Evolutionary conservation across 1,140 invertebrate species (phyloP), one percentile per base, ranked within the genome.

Genomic region (Penaeus chinensis): DNA sequence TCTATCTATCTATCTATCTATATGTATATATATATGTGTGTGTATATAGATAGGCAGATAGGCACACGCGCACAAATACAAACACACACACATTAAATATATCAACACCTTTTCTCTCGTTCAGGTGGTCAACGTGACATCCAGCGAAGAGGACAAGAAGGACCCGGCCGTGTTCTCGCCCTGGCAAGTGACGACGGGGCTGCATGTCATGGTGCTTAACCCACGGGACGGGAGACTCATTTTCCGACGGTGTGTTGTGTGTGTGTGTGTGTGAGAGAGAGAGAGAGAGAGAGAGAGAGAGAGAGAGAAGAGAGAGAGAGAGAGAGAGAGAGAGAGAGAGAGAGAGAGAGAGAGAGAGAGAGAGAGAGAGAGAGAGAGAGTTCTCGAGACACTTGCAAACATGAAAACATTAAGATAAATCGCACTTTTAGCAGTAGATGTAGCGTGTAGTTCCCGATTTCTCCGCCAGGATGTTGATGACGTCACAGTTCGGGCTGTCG

Each of bases 191-290:
- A 7, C 80, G 13, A 32, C 54, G 11, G 80, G 80, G 4, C 80
- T 82, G 5, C 61, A 82, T 24, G 20, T 82, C 20, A 32, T 63
- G 42, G 80, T 82, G 22, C 61, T 82, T 1, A 16, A 65, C 3
- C 80, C 80, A 0, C 37, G 20, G 54, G 61, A 65, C 19, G 80
- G 80, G n/a, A 54, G 80, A 19, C 42, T 82, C 10, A 32, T 65
- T 22, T 27, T 32, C 10, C 54, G 27, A 22, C 24, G 24, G 22
- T 77, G 24, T 77, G 76, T 77, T 32, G 16, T 77, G 74, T 76
- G 71, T 76, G 71, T 76, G 71, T 76, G 71, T 76, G 71, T 76
- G 71, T 76, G 37, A n/a, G 77, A n/a, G n/a, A 42, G 10, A 19
- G 24, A n/a, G 77, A 47, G 16, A 20, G 32, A 42, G 24, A 11